These are phyloP conservation scores for Tupaia chinensis DNA, from an alignment of 2,113 vertebrate genomes.

Conservation along the genomic window DNA sequence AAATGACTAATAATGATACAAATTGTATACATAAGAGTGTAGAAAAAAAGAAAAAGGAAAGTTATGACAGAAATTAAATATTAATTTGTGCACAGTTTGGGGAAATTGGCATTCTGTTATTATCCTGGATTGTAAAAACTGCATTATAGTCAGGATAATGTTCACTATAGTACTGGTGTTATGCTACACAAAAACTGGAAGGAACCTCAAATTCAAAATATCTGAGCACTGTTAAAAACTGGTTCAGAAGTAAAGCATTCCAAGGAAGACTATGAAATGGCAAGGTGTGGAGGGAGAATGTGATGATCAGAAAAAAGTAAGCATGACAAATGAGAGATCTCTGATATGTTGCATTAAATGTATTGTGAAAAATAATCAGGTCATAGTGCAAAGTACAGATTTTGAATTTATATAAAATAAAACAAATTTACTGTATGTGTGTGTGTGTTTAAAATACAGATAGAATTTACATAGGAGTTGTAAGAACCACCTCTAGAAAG, in stretches of 20 bases:
- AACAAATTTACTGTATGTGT: background rate
- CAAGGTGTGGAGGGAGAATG: background rate
- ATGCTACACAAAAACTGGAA: background rate
- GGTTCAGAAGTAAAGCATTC: background rate
- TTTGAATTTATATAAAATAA: background rate
- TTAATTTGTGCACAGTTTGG: background rate
- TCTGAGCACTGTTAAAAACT: background rate
- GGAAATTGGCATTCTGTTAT: background rate
- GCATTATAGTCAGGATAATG: background rate
- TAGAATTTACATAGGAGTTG: background rate
- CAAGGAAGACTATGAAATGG: background rate
- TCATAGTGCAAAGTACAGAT: background rate
- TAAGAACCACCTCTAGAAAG: background rate
- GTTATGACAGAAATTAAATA: background rate
- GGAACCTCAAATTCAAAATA: background rate
- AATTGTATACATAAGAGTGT: background rate
- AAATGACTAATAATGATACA: background rate
- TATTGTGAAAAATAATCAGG: background rate
- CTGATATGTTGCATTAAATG: background rate
- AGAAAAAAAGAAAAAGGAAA: background rate
- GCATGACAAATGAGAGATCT: background rate
- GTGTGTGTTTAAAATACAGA: background rate
- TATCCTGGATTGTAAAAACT: background rate
- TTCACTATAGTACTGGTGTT: background rate
- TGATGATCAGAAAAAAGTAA: background rate